Percentiles rank a stretch among this genome's conserved stretches.
phyloP scores from a whole-genome alignment of 2,113 vertebrate genomes.

The Ictidomys tridecemlineatus region DNA sequence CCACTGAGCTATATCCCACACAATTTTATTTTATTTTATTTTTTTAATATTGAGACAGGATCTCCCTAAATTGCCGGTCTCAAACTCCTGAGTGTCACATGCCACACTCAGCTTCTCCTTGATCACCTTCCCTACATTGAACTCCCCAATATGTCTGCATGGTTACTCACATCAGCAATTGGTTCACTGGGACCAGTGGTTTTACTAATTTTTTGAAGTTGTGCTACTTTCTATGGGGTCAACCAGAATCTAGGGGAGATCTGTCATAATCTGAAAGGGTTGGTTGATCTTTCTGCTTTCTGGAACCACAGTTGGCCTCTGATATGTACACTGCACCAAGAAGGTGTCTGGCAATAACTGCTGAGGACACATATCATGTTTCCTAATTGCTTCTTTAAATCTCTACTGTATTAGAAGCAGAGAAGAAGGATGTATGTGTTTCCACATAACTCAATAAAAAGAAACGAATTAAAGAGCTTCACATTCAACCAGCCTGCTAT shows the following conservation, averaged over 20 bases:
- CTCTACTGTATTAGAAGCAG: background rate
- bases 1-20: background rate
- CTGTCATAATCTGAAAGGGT: background rate
- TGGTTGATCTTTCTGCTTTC: background rate
- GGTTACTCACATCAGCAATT: background rate
- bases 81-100: background rate
- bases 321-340: background rate
- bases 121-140: background rate
- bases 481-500: background rate
- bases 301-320: rapidly evolving
- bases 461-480: background rate
- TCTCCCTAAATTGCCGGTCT: background rate
- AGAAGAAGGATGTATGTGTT: background rate
- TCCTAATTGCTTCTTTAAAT: background rate
- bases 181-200: background rate
- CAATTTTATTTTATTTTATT: background rate
- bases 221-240: background rate
- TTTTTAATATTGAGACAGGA: background rate
- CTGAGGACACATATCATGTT: background rate
- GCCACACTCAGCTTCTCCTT: background rate
- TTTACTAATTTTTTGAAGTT: background rate
- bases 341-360: background rate
- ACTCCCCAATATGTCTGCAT: background rate
- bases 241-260: background rate
- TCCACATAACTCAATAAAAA: background rate